A percentile compares a stretch with the other conserved stretches of the same genome.
These are phyloP conservation scores for Mesoclemmys tuberculata DNA, from an alignment of 2,113 vertebrate genomes.

Conservation along the genomic window DNA sequence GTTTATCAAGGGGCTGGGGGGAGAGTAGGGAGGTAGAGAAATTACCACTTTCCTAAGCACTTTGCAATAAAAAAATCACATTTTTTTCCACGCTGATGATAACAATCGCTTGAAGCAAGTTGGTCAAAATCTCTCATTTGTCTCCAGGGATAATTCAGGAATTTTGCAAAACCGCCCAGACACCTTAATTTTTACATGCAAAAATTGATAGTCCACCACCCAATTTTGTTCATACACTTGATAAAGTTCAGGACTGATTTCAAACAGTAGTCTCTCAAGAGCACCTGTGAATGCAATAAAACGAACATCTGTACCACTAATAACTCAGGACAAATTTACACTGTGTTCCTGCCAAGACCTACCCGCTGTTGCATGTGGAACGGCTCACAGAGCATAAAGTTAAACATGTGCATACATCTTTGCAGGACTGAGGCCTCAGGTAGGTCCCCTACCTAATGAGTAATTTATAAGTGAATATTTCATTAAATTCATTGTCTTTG, in stretches of 20 bases:
- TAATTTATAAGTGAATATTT: no score
- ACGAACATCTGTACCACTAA: conserved; percentile 17
- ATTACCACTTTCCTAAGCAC: accelerated
- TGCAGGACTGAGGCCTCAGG: no score
- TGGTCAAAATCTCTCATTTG: background rate
- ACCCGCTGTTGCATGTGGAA: no score
- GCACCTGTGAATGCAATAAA: conserved; percentile 17
- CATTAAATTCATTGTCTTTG: no score
- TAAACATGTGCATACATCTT: no score
- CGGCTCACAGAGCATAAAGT: no score
- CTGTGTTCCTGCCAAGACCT: conserved; percentile 55
- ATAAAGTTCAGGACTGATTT: background rate
- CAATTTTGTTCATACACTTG: background rate
- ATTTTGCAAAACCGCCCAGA: background rate
- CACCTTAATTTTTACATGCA: background rate
- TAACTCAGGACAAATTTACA: conserved; percentile 40
- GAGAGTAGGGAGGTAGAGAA: no score
- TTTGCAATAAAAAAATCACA: background rate
- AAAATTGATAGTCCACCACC: background rate
- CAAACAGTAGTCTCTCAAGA: background rate
- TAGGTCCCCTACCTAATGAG: no score
- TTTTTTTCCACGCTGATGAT: background rate
- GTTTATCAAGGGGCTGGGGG: no score
- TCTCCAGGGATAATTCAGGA: background rate
- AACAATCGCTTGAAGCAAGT: accelerated